These are phyloP conservation scores for Phalera bucephala DNA, from an alignment of 2,888 invertebrate species.

Conservation along the genomic window DNA sequence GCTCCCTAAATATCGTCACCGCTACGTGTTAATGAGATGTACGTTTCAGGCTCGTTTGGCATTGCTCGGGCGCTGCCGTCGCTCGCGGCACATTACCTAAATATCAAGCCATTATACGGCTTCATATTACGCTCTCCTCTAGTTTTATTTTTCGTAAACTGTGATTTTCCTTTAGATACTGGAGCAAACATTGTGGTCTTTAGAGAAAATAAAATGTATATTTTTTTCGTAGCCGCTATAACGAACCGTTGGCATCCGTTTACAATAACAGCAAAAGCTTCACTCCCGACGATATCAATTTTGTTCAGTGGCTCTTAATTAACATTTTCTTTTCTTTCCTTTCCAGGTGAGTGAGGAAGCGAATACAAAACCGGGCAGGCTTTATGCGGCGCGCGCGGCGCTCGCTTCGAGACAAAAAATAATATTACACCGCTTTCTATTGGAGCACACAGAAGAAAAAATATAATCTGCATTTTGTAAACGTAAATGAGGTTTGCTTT, in stretches of 20 bases:
- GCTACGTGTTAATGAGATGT: slow-evolving; percentile 76
- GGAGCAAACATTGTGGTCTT: slow-evolving; percentile 10
- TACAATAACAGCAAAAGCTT: slow-evolving; percentile 66
- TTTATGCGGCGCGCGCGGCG: slow-evolving; percentile 61
- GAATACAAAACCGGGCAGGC: slow-evolving; percentile 69
- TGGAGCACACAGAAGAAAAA: slow-evolving; percentile 70
- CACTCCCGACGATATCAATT: slow-evolving; percentile 75
- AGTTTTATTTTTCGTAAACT: slow-evolving; percentile 20
- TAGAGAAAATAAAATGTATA: slow-evolving; percentile 32
- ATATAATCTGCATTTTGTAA: slow-evolving; percentile 78
- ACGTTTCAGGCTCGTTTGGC: slow-evolving; percentile 69
- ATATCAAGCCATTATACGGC: slow-evolving; percentile 33
- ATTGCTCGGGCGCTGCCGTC: slow-evolving; percentile 36
- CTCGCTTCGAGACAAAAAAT: slow-evolving; percentile 65
- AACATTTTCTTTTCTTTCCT: slow-evolving; percentile 81
- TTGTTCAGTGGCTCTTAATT: slow-evolving; percentile 80
- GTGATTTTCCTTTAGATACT: slow-evolving; percentile 13
- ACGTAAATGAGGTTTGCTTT: slow-evolving; percentile 77
- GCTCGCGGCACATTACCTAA: slow-evolving; percentile 34
- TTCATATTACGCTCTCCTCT: slow-evolving; percentile 19
- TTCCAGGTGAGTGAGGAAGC: slow-evolving; percentile 79
- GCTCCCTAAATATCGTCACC: slow-evolving; percentile 67
- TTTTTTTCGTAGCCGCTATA: slow-evolving; percentile 30
- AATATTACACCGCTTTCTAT: slow-evolving; percentile 79
- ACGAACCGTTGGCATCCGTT: slow-evolving; percentile 61